These are phyloP conservation scores for Craseonycteris thonglongyai DNA, from an alignment of 2,113 vertebrate genomes.

Conservation along the genomic window DNA sequence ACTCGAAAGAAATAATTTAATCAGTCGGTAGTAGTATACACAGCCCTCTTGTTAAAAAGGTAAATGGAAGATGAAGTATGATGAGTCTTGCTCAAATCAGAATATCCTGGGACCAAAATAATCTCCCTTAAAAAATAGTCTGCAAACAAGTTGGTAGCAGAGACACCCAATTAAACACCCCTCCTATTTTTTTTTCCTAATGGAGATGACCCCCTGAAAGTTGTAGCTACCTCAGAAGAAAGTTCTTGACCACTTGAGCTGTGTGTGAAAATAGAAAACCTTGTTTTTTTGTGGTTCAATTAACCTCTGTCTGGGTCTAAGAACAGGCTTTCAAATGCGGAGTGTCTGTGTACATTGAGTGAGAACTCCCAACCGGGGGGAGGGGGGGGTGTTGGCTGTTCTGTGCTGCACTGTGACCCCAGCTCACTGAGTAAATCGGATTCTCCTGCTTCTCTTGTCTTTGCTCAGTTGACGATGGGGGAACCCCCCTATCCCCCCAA, in stretches of 20 bases:
- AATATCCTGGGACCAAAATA: conserved; percentile 27
- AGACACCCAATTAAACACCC: conserved; percentile 12
- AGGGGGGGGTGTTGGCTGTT: too few species aligned
- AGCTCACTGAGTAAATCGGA: neutral
- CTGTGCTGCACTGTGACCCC: neutral
- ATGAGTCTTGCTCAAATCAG: neutral
- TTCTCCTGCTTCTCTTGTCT: neutral
- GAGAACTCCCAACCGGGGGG: neutral
- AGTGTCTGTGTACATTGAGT: neutral
- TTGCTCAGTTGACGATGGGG: too few species aligned
- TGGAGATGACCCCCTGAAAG: conserved; percentile 1
- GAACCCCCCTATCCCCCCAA: too few species aligned
- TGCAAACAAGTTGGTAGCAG: conserved; percentile 8
- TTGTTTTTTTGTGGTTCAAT: conserved; percentile 41
- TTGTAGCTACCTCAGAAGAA: neutral
- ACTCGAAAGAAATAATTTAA: conserved; percentile 67
- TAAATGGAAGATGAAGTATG: conserved; percentile 54
- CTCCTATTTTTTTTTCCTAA: neutral
- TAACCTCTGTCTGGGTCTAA: conserved; percentile 9
- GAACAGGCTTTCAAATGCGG: neutral
- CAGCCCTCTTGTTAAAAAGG: conserved; percentile 56
- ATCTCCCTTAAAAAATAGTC: conserved; percentile 18
- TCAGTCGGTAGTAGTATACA: conserved; percentile 53
- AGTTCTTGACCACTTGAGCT: neutral
- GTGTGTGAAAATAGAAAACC: neutral